These are phyloP conservation scores for Tridacna gigas DNA, from an alignment of 2,888 invertebrate species.

Conservation along the genomic window DNA sequence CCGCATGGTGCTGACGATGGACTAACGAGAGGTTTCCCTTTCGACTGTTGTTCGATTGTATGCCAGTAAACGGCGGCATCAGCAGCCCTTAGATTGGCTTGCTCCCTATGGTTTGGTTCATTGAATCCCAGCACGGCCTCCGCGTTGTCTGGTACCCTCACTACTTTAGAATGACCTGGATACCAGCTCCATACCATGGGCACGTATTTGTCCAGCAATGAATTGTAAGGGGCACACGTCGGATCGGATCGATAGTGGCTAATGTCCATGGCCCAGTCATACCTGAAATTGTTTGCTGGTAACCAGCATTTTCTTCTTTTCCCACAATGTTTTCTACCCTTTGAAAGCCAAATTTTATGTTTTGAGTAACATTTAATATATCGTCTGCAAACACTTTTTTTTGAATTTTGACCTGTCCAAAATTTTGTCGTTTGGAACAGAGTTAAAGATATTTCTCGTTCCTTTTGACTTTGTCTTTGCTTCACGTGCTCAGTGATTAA, in stretches of 20 bases:
- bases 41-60: constrained; percentile 51
- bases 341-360: too few species aligned
- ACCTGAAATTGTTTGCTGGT: not conserved
- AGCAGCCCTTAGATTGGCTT: constrained; percentile 64
- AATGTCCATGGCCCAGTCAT: constrained; percentile 24
- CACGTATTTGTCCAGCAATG: constrained; percentile 32
- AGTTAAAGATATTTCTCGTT: too few species aligned
- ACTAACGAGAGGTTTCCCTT: constrained; percentile 63
- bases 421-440: too few species aligned
- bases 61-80: constrained; percentile 67
- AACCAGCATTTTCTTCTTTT: too few species aligned
- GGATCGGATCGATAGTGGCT: constrained; percentile 10
- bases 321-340: too few species aligned
- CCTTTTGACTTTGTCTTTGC: too few species aligned
- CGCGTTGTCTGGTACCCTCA: constrained; percentile 43
- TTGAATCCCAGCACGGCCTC: constrained; percentile 69
- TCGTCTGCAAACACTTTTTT: too few species aligned
- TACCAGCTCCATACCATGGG: constrained; percentile 71
- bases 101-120: constrained; percentile 68
- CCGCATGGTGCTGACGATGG: constrained; percentile 67
- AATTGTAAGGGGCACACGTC: not conserved
- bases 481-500: too few species aligned
- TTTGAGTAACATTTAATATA: too few species aligned
- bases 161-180: constrained; percentile 12
- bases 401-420: too few species aligned